Base-by-base conservation (phyloP, 2,888 invertebrate species). In the Xestia c-nigrum region DNA sequence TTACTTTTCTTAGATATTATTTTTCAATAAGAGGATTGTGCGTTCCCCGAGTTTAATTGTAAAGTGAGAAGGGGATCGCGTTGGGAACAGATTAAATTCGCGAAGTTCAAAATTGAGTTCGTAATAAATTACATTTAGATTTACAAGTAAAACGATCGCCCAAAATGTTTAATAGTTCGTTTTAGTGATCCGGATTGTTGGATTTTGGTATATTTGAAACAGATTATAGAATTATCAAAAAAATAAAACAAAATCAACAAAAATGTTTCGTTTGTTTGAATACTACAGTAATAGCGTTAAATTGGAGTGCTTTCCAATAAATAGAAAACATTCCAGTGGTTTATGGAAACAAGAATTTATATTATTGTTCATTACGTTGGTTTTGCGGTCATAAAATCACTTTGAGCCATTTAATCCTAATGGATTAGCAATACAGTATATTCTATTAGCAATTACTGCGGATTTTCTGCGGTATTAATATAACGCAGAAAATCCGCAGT, bases 21-120 rank as follows among this genome's bases (percentile, higher is more conserved):
- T 19, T 70, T 77, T 57, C 14, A 19, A 38, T 10, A 77, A n/a
- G 19, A 76, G 38, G 55, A 76, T 64, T 76, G 68, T 38, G n/a
- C 46, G 9, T 31, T 50, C 21, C 14, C 31, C n/a, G 1, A 67
- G 10, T 69, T 19, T 31, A 64, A 69, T 47, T 64, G 0, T 21
- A 24, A 19, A 47, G 9, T 57, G 9, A 43, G 21, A 67, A 69
- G 69, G 40, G n/a, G 19, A n/a, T 24, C 21, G 14, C 19, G 5
- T 6, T 3, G 4, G 14, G 9, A 9, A 50, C 47, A 47, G 19
- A 76, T 74, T 68, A 67, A 71, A 74, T 68, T 46, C 21, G 6
- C 21, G 14, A 52, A 65, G 21, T 57, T 68, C 73, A 47, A 65
- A 65, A 71, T 76, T 78, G 47, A 63, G 31, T 72, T 67, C 40